Conservation (phyloP, 2,113 vertebrate species). For the Carollia perspicillata region DNA sequence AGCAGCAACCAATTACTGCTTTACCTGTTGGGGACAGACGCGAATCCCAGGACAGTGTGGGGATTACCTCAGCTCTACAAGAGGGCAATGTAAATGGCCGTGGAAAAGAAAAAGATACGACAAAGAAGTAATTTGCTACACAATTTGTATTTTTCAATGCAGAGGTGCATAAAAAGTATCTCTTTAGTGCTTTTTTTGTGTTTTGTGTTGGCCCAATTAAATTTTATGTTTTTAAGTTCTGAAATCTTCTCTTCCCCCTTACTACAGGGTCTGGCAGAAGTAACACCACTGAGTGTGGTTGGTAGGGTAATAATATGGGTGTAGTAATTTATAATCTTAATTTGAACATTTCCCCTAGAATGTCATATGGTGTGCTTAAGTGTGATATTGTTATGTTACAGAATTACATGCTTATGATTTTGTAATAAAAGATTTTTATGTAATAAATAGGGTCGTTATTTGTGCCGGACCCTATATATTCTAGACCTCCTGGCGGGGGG, state of each 20-base stretch:
- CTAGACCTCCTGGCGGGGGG: not conserved
- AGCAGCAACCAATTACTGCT: not conserved
- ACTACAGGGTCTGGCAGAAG: not conserved
- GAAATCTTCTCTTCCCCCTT: not conserved
- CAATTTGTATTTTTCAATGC: not conserved
- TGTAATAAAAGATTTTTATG: no score
- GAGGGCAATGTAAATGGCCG: not conserved
- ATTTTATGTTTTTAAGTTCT: conserved; percentile 13
- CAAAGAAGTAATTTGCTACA: not conserved
- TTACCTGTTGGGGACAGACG: not conserved
- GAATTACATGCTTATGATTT: no score
- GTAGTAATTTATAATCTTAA: no score
- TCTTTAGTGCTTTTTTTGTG: not conserved
- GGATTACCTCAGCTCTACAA: not conserved
- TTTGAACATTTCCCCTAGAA: no score
- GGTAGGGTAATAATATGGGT: no score
- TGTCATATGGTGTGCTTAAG: no score
- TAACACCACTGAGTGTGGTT: no score
- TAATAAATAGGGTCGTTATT: no score
- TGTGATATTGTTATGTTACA: no score
- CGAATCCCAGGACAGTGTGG: not conserved
- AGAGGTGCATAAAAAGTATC: not conserved
- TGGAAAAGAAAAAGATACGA: not conserved
- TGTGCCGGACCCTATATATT: not conserved
- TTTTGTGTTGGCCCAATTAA: not conserved